Evolutionary conservation across 2,888 invertebrate species (phyloP), one percentile per base, ranked within the genome.

Genomic region (Morpho deidamia): DNA sequence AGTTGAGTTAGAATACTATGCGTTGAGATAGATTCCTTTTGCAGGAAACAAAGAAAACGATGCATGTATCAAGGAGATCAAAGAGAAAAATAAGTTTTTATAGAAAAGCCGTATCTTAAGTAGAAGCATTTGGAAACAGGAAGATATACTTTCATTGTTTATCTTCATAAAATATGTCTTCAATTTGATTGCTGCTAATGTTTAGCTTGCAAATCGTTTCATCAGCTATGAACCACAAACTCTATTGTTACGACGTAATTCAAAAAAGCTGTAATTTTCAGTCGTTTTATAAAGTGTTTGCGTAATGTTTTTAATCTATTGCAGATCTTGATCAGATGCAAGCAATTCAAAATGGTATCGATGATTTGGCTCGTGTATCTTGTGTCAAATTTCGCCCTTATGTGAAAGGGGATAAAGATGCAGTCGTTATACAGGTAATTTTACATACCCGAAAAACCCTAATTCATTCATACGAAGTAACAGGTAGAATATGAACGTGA

Each of bases 351-450:
- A 71, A 70, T 45, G 91, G 90, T 11, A 86, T 91, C 60, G 80
- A 83, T 3, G 91, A 90, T 61, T 66, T 91, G 35, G 78, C 78
- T 8, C 81, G 71, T 37, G 84, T 83, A 0, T 90, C 91, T 5
- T 91, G 91, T 63, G 70, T 91, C 11, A 88, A 78, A 66, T 90
- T 91, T 64, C 81, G 83, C 37, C 90, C 83, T 1, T 89, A 87
- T 58, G 78, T 60, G 51, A 81, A 78, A 66, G 89, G 87, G 0
- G 89, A 90, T 61, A 73, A 78, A 3, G 85, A 87, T 63, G 89
- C 89, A 38, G 90, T 90, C 1, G 86, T 88, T 7, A 85, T 90
- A 62, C 89, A 90, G 77, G 90, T 90, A 56, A 45, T 2, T 11
- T 33, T 37, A 10, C 10, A n/a, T 5, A 3, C 3, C 23, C 23